These are phyloP conservation scores for Heliconius congener DNA, from an alignment of 1,140 invertebrate species.

Conservation along the genomic window DNA sequence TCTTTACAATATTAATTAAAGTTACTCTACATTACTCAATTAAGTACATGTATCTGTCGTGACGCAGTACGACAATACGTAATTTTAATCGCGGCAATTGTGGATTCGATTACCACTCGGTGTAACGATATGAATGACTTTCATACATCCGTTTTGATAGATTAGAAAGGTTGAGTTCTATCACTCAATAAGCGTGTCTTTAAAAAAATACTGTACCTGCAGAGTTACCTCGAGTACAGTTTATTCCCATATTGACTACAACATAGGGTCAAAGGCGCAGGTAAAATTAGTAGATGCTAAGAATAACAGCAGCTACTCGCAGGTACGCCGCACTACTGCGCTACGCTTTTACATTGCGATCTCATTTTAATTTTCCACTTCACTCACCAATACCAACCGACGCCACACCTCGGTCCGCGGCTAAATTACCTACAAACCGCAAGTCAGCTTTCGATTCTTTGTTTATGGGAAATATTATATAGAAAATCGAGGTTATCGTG, in stretches of 20 bases:
- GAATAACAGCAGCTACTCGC: neutral
- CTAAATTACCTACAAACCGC: constrained; percentile 9
- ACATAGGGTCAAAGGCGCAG: neutral
- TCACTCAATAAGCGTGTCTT: too few relatives aligned
- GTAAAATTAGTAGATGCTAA: neutral
- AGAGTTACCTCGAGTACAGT: too few relatives aligned
- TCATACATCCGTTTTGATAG: neutral
- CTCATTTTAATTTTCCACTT: constrained; percentile 10
- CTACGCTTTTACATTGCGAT: neutral
- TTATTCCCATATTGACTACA: neutral
- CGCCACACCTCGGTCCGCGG: neutral
- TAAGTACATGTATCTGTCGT: too few relatives aligned
- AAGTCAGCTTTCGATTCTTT: constrained; percentile 6
- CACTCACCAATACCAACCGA: neutral
- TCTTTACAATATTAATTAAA: too few relatives aligned
- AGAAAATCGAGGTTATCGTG: neutral
- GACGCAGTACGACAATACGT: too few relatives aligned
- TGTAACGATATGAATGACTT: neutral
- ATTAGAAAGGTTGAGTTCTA: too few relatives aligned
- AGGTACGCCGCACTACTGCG: neutral
- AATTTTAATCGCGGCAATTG: too few relatives aligned
- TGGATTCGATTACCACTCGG: too few relatives aligned
- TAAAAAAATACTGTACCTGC: too few relatives aligned
- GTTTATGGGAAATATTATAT: constrained; percentile 17
- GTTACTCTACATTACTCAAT: too few relatives aligned